phyloP scores from a whole-genome alignment of 2,113 vertebrate species.

The Micronycteris hirsuta region DNA sequence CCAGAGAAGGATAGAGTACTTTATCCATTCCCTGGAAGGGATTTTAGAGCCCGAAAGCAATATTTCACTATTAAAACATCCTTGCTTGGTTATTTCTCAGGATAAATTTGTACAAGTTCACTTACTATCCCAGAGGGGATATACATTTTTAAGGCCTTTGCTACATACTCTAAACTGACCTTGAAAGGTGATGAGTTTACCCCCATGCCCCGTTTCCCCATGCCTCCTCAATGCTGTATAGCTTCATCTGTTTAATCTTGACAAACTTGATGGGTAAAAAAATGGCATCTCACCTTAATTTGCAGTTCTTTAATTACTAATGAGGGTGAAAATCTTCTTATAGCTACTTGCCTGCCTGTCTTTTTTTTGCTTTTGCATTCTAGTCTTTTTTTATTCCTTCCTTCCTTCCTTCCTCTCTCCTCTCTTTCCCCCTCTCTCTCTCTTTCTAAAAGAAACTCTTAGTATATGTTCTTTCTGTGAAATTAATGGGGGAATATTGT shows the following conservation, averaged over 20 bases:
- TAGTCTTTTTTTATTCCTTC: neutral
- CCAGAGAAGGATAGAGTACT: neutral
- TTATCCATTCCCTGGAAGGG: neutral
- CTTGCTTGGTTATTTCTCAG: slow-evolving; percentile 32
- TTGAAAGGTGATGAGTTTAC: neutral
- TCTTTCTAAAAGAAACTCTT: neutral
- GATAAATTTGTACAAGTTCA: slow-evolving; percentile 1
- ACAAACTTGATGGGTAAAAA: neutral
- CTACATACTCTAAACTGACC: neutral
- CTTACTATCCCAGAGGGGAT: neutral
- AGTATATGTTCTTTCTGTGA: neutral
- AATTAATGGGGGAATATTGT: neutral
- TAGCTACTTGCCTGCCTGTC: neutral
- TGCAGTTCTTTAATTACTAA: slow-evolving; percentile 1
- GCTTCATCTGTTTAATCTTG: neutral
- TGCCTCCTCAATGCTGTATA: neutral
- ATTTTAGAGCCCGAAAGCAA: neutral
- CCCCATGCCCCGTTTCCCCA: neutral
- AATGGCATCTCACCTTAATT: neutral
- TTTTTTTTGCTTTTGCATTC: neutral
- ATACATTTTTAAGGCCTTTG: slow-evolving; percentile 9
- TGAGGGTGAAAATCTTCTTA: slow-evolving; percentile 3
- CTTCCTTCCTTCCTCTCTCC: neutral
- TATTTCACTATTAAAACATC: neutral
- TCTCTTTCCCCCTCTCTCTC: fast-evolving